Evolutionary conservation across 2,888 invertebrate genomes (phyloP).

Genomic region (Hypomecis punctinalis): DNA sequence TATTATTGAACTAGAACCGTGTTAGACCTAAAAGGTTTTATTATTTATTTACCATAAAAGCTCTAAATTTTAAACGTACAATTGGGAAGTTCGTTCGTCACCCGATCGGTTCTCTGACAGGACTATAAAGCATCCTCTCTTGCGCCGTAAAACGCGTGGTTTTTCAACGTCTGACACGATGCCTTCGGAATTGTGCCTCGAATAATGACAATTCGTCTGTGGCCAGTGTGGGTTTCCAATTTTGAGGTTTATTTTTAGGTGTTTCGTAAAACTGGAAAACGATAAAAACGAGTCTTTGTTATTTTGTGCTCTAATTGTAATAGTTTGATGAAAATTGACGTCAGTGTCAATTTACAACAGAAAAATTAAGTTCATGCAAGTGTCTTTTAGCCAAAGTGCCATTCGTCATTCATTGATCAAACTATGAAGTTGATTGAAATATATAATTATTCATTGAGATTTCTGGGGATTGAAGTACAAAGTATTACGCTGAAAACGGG

Average conservation of each 20-base stretch:
- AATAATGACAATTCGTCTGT: conserved; percentile 70
- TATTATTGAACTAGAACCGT: too few species aligned
- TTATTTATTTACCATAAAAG: too few species aligned
- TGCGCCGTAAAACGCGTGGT: conserved; percentile 80
- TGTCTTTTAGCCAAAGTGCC: too few species aligned
- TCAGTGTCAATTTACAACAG: too few species aligned
- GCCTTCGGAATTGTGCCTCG: conserved; percentile 69
- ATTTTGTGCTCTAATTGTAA: not conserved
- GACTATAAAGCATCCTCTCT: conserved; percentile 70
- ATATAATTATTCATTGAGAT: too few species aligned
- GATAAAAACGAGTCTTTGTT: not conserved
- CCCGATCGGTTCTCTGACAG: conserved; percentile 62
- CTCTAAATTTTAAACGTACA: conserved; percentile 54
- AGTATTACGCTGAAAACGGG: too few species aligned
- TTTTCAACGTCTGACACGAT: conserved; percentile 72
- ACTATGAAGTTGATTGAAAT: too few species aligned
- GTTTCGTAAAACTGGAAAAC: conserved; percentile 2
- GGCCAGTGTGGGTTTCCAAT: conserved; percentile 50
- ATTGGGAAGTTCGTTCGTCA: conserved; percentile 50
- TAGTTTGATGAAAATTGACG: not conserved
- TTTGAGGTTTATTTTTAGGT: conserved; percentile 13
- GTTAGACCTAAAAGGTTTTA: too few species aligned
- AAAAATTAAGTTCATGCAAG: too few species aligned
- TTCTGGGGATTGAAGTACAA: too few species aligned
- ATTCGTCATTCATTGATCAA: too few species aligned